Percentiles rank a stretch among this genome's conserved stretches.
Evolutionary conservation across 2,797 vertebrate genomes (phyloP).

Genomic region (Streptopelia turtur): DNA sequence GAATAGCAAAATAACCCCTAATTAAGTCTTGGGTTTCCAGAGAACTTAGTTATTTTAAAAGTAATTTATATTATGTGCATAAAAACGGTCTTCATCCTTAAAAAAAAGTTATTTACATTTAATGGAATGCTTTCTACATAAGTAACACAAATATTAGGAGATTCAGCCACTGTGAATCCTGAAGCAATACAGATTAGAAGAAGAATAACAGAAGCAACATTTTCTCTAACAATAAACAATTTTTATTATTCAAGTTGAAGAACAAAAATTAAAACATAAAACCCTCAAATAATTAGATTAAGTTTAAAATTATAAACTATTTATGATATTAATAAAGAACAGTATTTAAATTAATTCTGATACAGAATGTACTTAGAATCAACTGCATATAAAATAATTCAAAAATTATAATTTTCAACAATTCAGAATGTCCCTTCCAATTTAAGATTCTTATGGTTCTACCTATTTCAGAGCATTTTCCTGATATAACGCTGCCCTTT

Average conservation of each 20-base stretch:
- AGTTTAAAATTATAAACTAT: not conserved
- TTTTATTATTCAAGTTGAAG: not conserved
- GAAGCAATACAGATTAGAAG: not conserved
- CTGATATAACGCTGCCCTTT: not conserved
- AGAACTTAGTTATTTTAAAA: not conserved
- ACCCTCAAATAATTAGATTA: not conserved
- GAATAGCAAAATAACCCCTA: not conserved
- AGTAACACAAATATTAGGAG: not conserved
- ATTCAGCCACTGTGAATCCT: not conserved
- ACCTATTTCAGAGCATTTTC: not conserved
- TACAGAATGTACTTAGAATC: not conserved
- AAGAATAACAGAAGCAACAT: not conserved
- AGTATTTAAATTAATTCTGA: not conserved
- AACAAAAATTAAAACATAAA: not conserved
- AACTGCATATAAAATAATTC: not conserved
- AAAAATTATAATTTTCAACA: not conserved
- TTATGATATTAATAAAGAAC: not conserved
- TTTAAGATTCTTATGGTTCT: not conserved
- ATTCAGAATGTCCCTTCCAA: not conserved
- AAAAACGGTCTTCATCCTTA: not conserved
- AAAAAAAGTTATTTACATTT: not conserved
- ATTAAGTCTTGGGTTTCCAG: not conserved
- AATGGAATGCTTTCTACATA: not conserved
- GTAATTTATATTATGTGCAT: not conserved
- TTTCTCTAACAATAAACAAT: not conserved